Conservation (phyloP, 2,888 invertebrate species). For the Melanotus villosus region DNA sequence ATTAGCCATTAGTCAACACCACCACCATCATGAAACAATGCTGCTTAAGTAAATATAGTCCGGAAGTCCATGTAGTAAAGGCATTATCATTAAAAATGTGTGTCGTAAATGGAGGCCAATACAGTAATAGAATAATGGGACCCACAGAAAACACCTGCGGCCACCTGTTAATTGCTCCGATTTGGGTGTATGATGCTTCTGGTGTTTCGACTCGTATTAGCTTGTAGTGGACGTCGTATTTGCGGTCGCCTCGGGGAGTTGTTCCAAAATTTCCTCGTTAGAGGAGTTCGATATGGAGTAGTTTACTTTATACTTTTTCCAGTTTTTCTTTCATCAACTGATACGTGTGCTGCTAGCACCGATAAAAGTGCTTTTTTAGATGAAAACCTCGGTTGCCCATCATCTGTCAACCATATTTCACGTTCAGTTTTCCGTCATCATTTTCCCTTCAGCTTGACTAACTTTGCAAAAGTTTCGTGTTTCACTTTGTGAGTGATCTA, state of each 20-base stretch:
- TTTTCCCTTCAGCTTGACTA: not conserved
- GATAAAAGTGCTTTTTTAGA: constrained; percentile 4
- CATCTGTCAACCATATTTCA: constrained; percentile 8
- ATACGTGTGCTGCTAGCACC: constrained; percentile 4
- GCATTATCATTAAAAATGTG: not conserved
- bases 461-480: not conserved
- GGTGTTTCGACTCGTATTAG: not conserved
- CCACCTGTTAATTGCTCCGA: constrained; percentile 40
- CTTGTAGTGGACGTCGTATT: not conserved
- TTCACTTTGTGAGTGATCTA: not conserved
- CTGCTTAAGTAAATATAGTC: too few species aligned
- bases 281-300: not conserved
- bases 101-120: not conserved
- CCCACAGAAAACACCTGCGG: constrained; percentile 37
- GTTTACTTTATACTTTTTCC: not conserved
- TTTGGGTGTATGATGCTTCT: not conserved
- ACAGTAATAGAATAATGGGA: constrained; percentile 17
- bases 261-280: too few species aligned
- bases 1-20: too few species aligned
- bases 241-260: not conserved
- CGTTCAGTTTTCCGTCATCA: constrained; percentile 8
- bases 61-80: too few species aligned
- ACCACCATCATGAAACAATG: too few species aligned
- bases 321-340: not conserved
- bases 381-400: not conserved